phyloP scores from a whole-genome alignment of 2,797 vertebrate genomes.

The Danio albolineatus region DNA sequence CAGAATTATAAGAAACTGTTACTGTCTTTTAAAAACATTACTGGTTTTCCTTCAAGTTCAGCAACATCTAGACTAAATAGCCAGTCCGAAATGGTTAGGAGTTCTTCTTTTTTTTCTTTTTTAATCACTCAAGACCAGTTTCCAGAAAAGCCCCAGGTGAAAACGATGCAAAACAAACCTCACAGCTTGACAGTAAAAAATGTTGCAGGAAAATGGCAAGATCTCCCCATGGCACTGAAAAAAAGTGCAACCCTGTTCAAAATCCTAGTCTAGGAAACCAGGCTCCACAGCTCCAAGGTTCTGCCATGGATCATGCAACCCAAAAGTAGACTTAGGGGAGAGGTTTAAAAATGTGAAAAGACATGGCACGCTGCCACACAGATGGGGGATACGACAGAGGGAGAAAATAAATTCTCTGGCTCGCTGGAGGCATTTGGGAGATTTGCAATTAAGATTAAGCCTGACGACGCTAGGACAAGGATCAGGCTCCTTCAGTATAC shows the following conservation, averaged over 20 bases:
- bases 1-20: not conserved
- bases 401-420: constrained; percentile 49
- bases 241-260: constrained; percentile 31
- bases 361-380: constrained; percentile 60
- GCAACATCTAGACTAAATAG: constrained; percentile 34
- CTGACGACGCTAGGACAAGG: constrained; percentile 40
- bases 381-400: constrained; percentile 50
- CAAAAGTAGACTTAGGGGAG: constrained; percentile 43
- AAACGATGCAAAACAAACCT: constrained; percentile 23
- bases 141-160: constrained; percentile 20
- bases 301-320: constrained; percentile 41
- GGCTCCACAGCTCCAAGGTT: constrained; percentile 38
- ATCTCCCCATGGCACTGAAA: constrained; percentile 3
- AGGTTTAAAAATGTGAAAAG: constrained; percentile 53
- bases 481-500: constrained; percentile 50
- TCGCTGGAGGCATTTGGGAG: constrained; percentile 56
- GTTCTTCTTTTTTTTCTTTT: not conserved
- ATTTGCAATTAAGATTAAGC: constrained; percentile 62
- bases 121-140: constrained; percentile 22
- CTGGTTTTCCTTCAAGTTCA: constrained; percentile 11
- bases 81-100: not conserved
- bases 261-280: constrained; percentile 42
- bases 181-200: constrained; percentile 33
- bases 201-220: constrained; percentile 34
- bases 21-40: constrained; percentile 6